These are phyloP conservation scores for Anableps anableps DNA, from an alignment of 2,797 vertebrate species.

Conservation along the genomic window DNA sequence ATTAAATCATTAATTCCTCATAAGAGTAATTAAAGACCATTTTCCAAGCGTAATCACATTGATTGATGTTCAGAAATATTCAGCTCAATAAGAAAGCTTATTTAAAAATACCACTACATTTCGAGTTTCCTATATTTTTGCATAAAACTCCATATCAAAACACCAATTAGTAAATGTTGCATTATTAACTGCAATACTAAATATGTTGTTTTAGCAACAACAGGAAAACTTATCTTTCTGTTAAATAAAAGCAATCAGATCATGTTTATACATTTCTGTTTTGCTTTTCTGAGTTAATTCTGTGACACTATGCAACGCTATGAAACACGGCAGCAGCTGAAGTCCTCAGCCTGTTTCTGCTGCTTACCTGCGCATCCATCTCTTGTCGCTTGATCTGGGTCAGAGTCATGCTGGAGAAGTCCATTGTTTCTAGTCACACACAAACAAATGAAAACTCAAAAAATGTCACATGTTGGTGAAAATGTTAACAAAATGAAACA, in stretches of 20 bases:
- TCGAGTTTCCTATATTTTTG: background rate
- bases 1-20: too few relatives aligned
- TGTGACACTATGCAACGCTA: background rate
- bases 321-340: too few relatives aligned
- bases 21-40: too few relatives aligned
- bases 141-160: background rate
- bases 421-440: slow-evolving; percentile 88
- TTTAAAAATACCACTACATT: background rate
- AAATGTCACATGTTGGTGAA: too few relatives aligned
- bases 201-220: background rate
- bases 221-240: background rate
- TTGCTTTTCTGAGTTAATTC: background rate
- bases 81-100: background rate
- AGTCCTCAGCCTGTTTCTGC: background rate
- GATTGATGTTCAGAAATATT: background rate
- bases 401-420: slow-evolving; percentile 96
- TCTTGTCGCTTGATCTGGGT: slow-evolving; percentile 98
- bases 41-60: too few relatives aligned
- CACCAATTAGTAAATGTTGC: background rate
- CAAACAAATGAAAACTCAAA: background rate
- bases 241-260: background rate
- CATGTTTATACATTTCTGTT: background rate
- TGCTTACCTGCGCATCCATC: slow-evolving; percentile 94
- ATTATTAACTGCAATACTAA: background rate
- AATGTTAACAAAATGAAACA: background rate